These are phyloP conservation scores for Dasypus novemcinctus DNA, from an alignment of 2,113 vertebrate genomes.

Conservation along the genomic window DNA sequence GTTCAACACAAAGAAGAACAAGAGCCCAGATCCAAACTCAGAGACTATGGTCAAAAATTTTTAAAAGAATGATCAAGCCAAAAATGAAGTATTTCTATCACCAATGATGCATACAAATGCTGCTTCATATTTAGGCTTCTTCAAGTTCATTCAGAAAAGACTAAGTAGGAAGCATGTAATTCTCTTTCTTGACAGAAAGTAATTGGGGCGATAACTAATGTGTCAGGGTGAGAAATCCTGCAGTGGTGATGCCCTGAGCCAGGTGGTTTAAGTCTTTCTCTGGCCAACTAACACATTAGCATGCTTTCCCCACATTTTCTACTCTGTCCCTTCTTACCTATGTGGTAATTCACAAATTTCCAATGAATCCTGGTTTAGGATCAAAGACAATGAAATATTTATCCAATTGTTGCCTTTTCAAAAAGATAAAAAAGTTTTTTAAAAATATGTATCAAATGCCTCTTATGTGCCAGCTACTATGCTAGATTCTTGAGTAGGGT, in stretches of 20 bases:
- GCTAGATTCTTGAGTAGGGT: neutral
- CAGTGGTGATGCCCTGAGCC: neutral
- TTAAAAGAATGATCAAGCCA: constrained; percentile 14
- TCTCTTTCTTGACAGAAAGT: constrained; percentile 42
- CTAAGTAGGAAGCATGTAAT: constrained; percentile 18
- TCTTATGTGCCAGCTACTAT: neutral
- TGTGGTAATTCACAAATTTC: neutral
- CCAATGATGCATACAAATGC: neutral
- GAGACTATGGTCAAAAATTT: neutral
- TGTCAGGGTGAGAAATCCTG: constrained; percentile 39
- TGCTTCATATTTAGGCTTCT: neutral
- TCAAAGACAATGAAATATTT: constrained; percentile 14
- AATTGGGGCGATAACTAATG: neutral
- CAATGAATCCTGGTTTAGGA: neutral
- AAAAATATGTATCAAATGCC: neutral
- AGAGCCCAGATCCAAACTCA: neutral
- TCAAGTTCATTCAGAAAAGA: constrained; percentile 52
- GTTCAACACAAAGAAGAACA: constrained; percentile 32
- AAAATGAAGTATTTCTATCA: constrained; percentile 12
- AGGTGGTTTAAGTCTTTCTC: neutral
- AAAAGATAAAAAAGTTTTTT: neutral
- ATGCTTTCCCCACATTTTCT: neutral
- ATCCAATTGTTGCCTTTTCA: constrained; percentile 7
- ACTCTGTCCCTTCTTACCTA: constrained; percentile 16
- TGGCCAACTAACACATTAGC: neutral